These are phyloP conservation scores for Bryconaethiops microstoma DNA, from an alignment of 2,797 vertebrate species.

Conservation along the genomic window DNA sequence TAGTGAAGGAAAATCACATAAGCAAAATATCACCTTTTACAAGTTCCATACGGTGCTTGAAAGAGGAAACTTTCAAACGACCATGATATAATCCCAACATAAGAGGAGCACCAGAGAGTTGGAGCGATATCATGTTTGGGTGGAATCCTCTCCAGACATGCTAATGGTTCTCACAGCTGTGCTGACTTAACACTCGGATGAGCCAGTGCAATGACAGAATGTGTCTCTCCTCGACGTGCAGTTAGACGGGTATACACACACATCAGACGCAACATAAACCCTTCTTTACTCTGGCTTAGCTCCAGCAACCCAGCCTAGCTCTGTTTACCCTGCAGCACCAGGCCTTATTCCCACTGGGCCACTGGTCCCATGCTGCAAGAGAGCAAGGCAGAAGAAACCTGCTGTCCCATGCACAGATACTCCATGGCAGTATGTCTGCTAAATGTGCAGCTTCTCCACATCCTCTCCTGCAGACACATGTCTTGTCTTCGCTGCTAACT, in stretches of 20 bases:
- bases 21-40: constrained; percentile 34
- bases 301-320: constrained; percentile 30
- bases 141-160: constrained; percentile 49
- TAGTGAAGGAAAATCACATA: constrained; percentile 14
- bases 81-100: constrained; percentile 40
- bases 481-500: constrained; percentile 15
- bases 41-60: constrained; percentile 26
- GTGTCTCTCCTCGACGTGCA: constrained; percentile 22
- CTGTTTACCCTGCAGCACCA: constrained; percentile 46
- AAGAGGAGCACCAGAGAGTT: constrained; percentile 30
- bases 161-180: constrained; percentile 52
- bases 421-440: constrained; percentile 14
- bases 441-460: background rate
- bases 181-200: constrained; percentile 51
- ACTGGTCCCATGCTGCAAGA: constrained; percentile 11
- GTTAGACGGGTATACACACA: constrained; percentile 41
- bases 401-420: constrained; percentile 48
- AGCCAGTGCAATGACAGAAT: constrained; percentile 32
- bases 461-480: background rate
- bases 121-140: constrained; percentile 50
- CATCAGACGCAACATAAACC: constrained; percentile 43
- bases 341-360: constrained; percentile 32
- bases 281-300: constrained; percentile 31
- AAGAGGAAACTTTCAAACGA: constrained; percentile 37
- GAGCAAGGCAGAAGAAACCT: constrained; percentile 18